These are phyloP conservation scores for Agapornis roseicollis DNA, from an alignment of 2,113 vertebrate genomes.

Conservation along the genomic window DNA sequence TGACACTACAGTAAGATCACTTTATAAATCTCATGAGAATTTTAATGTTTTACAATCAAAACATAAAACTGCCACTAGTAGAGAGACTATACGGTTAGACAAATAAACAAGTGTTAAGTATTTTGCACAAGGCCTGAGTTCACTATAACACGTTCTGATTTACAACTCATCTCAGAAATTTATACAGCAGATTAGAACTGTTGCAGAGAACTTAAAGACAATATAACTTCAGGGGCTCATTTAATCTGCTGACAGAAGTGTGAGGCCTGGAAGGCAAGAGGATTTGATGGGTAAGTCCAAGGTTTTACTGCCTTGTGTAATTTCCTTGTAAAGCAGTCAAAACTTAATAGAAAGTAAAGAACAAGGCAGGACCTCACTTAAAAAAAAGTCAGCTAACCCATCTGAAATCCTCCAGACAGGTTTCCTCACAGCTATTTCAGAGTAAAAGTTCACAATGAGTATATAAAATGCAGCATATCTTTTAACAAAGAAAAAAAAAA, in stretches of 20 bases:
- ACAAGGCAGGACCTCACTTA: neutral
- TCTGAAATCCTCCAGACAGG: slow-evolving; percentile 4
- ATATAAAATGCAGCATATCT: slow-evolving; percentile 62
- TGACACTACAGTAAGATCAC: slow-evolving; percentile 43
- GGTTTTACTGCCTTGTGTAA: neutral
- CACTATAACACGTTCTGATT: slow-evolving; percentile 55
- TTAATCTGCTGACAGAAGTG: neutral
- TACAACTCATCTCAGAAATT: slow-evolving; percentile 52
- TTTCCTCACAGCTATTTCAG: slow-evolving; percentile 9
- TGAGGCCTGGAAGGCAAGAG: neutral
- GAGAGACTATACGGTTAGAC: slow-evolving; percentile 49
- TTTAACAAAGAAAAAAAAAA: slow-evolving; percentile 16
- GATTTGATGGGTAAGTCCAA: neutral
- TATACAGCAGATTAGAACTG: slow-evolving; percentile 46
- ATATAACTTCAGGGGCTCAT: neutral
- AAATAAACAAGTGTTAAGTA: slow-evolving; percentile 60
- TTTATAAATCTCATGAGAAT: slow-evolving; percentile 49
- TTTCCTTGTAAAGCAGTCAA: neutral
- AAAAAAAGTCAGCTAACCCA: neutral
- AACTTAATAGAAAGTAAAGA: neutral
- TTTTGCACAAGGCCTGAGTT: slow-evolving; percentile 65
- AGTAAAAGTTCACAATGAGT: neutral
- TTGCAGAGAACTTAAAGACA: slow-evolving; percentile 14
- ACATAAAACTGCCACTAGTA: slow-evolving; percentile 53
- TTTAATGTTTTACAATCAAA: slow-evolving; percentile 41